Evolutionary conservation across 2,797 vertebrate species (phyloP).

Genomic region (Podarcis siculus): DNA sequence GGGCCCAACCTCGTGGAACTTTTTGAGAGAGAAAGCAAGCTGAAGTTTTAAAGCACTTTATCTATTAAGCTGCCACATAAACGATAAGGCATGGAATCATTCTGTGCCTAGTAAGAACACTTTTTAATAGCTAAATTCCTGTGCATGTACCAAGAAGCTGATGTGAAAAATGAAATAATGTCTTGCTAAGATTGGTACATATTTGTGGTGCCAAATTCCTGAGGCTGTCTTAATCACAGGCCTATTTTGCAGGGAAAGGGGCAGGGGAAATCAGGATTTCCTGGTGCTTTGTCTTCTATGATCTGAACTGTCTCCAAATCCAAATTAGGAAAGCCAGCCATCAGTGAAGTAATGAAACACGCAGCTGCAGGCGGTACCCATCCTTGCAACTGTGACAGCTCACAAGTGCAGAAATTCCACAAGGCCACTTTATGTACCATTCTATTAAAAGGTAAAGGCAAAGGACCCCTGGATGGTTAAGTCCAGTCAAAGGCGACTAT

Average conservation of each 20-base stretch:
- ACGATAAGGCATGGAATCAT: constrained; percentile 1
- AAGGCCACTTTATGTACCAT: background rate
- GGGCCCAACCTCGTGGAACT: background rate
- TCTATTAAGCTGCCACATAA: background rate
- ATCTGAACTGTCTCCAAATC: constrained; percentile 33
- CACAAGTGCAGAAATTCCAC: background rate
- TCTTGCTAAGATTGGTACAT: constrained; percentile 37
- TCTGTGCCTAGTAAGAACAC: background rate
- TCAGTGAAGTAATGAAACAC: constrained; percentile 8
- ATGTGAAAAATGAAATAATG: constrained; percentile 43
- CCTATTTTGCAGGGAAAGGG: constrained; percentile 33
- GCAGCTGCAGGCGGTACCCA: background rate
- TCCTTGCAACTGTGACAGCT: background rate
- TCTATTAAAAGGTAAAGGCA: background rate
- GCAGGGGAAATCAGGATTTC: constrained; percentile 32
- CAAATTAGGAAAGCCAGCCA: constrained; percentile 21
- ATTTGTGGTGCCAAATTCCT: constrained; percentile 41
- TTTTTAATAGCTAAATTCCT: constrained; percentile 17
- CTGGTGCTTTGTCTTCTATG: constrained; percentile 21
- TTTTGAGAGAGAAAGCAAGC: background rate
- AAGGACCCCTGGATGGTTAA: too few relatives aligned
- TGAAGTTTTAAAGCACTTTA: background rate
- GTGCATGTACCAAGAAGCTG: constrained; percentile 34
- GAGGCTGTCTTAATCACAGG: constrained; percentile 37
- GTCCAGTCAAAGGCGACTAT: too few relatives aligned